Conservation (phyloP, 2,797 vertebrate genomes). For the Telmatherina bonti region DNA sequence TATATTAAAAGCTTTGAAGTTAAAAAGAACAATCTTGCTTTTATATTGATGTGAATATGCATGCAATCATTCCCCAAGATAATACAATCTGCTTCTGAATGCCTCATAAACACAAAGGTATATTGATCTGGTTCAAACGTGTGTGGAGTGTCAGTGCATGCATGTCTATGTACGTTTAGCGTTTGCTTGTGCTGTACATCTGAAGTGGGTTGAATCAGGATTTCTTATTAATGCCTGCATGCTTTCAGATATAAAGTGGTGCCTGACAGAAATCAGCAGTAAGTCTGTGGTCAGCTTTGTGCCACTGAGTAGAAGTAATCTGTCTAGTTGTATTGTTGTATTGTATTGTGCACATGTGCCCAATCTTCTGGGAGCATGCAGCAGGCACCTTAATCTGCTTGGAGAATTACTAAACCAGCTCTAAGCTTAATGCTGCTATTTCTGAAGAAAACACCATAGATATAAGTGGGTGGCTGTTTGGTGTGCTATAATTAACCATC, state of each 20-base stretch:
- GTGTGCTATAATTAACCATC: slow-evolving; percentile 3
- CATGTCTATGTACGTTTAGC: slow-evolving; percentile 14
- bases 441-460: slow-evolving; percentile 45
- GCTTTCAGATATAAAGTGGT: slow-evolving; percentile 29
- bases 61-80: slow-evolving; percentile 21
- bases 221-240: slow-evolving; percentile 22
- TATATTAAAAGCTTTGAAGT: background rate
- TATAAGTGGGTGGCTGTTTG: slow-evolving; percentile 7
- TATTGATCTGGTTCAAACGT: slow-evolving; percentile 61
- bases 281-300: slow-evolving; percentile 43
- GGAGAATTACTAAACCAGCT: slow-evolving; percentile 70
- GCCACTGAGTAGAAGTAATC: slow-evolving; percentile 67
- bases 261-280: slow-evolving; percentile 31
- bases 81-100: slow-evolving; percentile 38
- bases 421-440: slow-evolving; percentile 55
- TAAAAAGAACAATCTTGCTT: slow-evolving; percentile 16
- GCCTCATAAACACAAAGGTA: slow-evolving; percentile 53
- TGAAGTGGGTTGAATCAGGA: slow-evolving; percentile 22
- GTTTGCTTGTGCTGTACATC: slow-evolving; percentile 17
- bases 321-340: slow-evolving; percentile 62
- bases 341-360: slow-evolving; percentile 53
- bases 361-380: slow-evolving; percentile 78
- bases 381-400: slow-evolving; percentile 79
- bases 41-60: slow-evolving; percentile 9
- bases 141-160: slow-evolving; percentile 18